Percentiles rank a stretch among this genome's conserved stretches.
Evolutionary conservation across 2,113 vertebrate genomes (phyloP).

Genomic region (Aleadryas rufinucha): DNA sequence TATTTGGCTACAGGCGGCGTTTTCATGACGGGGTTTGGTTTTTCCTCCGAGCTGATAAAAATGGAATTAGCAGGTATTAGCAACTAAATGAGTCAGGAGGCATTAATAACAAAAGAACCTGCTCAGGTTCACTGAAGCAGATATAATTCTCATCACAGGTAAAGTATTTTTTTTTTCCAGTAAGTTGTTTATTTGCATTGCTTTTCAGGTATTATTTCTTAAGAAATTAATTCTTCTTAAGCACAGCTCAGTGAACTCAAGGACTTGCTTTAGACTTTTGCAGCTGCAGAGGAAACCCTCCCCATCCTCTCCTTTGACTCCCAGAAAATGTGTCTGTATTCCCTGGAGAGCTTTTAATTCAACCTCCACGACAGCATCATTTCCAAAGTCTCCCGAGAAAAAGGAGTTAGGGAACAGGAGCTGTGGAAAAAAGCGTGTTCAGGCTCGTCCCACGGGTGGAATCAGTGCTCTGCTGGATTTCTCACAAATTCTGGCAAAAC

Average conservation of each 20-base stretch:
- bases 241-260: not conserved
- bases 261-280: not conserved
- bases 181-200: not conserved
- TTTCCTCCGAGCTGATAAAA: not conserved
- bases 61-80: slow-evolving; percentile 42
- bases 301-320: not conserved
- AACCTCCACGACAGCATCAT: not conserved
- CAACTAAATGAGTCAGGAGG: slow-evolving; percentile 20
- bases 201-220: not conserved
- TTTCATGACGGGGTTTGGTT: not conserved
- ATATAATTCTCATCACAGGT: slow-evolving; percentile 4
- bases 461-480: not conserved
- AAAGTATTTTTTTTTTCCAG: not conserved
- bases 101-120: not conserved
- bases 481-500: not conserved
- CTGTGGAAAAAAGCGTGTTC: not conserved
- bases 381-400: not conserved
- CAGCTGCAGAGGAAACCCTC: not conserved
- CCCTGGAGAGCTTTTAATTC: not conserved
- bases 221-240: not conserved
- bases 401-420: not conserved
- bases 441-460: not conserved
- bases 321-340: not conserved
- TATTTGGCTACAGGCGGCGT: not conserved
- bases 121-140: not conserved